phyloP scores from a whole-genome alignment of 2,113 vertebrate species.

The Laterallus jamaicensis region DNA sequence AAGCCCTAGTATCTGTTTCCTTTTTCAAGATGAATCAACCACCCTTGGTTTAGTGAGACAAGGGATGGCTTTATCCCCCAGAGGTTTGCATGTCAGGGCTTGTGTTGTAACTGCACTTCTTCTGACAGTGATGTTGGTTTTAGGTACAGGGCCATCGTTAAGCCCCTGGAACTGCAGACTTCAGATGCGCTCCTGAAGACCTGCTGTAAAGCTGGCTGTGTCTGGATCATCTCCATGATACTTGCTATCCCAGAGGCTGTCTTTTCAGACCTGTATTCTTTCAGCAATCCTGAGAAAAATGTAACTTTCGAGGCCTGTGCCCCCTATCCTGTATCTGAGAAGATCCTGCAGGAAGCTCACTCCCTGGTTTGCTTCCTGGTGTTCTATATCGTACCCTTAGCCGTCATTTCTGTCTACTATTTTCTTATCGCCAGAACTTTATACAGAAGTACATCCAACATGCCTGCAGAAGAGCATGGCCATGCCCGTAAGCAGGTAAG shows the following conservation, averaged over 20 bases:
- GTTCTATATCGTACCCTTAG: constrained; percentile 80
- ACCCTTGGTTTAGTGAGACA: not conserved
- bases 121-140: constrained; percentile 1
- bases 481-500: constrained; percentile 82
- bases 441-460: constrained; percentile 79
- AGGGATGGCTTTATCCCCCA: not conserved
- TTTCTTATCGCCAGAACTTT: constrained; percentile 81
- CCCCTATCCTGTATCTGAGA: constrained; percentile 79
- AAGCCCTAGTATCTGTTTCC: not conserved
- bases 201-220: constrained; percentile 76
- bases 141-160: constrained; percentile 83
- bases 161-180: constrained; percentile 79
- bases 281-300: constrained; percentile 74
- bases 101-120: not conserved
- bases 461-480: constrained; percentile 79
- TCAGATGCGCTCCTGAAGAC: constrained; percentile 79
- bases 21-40: not conserved
- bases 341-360: constrained; percentile 77
- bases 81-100: not conserved
- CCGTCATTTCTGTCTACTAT: constrained; percentile 82
- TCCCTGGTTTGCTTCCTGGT: constrained; percentile 80
- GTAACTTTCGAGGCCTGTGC: constrained; percentile 75
- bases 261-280: constrained; percentile 80
- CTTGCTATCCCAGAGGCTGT: constrained; percentile 81
- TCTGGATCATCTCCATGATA: constrained; percentile 81